Evolutionary conservation across 2,888 invertebrate species (phyloP), one percentile per base, ranked within the genome.

Genomic region (Proisotoma minuta): DNA sequence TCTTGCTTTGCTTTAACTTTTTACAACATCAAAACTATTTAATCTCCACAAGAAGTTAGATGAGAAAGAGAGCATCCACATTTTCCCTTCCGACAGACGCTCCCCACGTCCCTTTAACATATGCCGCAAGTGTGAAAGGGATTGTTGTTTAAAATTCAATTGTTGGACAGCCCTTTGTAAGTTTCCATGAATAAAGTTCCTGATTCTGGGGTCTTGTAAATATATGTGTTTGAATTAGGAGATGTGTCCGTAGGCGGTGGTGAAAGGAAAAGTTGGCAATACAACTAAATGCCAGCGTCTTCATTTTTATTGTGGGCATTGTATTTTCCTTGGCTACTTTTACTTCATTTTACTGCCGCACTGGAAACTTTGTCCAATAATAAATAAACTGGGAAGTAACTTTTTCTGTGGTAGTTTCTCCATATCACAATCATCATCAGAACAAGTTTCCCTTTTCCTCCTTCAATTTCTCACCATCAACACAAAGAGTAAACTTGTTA

Each of bases 321-420:
- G 53, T 54, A 54, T 54, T 54, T 54, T 54, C 29, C 53, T 54
- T 54, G n/a, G 39, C 53, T 52, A 52, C 52, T 52, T 52, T 52
- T 49, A 5, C 43, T 49, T 49, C 4, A 20, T 49, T 47, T 54
- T 54, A 54, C 53, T 54, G 53, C 53, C 53, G 53, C 53, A 34
- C 39, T 39, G 4, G n/a, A 54, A 54, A 54, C 53, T 54, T 54
- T 54, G 27, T 10, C 28, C 53, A 34, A 54, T 34, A 54, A 54
- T 54, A 54, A 54, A 54, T 54, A 54, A 54, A 54, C 53, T 34
- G 39, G 53, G 53, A 54, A 34, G 23, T 3, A 15, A 54, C 29
- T 39, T 54, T 54, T 54, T 29, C 22, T 54, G 39, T 54, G 53
- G 29, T 22, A 12, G 2, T 29, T 54, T 54, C 28, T 2, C 5